These are phyloP conservation scores for Epinephelus coioides DNA, from an alignment of 2,797 vertebrate genomes.

Conservation along the genomic window DNA sequence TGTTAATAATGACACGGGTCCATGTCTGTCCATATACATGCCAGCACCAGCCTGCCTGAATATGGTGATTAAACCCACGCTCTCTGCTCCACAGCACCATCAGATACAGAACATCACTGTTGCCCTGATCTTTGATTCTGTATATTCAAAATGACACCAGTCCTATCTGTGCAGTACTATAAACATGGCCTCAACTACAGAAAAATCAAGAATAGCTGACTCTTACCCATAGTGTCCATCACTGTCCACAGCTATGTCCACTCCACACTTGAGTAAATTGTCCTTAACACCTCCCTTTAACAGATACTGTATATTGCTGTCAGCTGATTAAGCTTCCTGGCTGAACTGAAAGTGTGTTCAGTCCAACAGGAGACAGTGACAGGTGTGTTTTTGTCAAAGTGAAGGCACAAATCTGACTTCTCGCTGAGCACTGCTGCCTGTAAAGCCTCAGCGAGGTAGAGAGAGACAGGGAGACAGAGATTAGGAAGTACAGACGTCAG, in stretches of 20 bases:
- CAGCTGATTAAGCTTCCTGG: not conserved
- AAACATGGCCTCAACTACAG: not conserved
- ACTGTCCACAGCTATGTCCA: constrained; percentile 18
- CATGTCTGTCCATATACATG: not conserved
- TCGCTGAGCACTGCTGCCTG: constrained; percentile 34
- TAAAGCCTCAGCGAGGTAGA: constrained; percentile 39
- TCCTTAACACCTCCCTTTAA: constrained; percentile 4
- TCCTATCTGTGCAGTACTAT: not conserved
- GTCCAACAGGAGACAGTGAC: constrained; percentile 12
- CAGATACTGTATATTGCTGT: not conserved
- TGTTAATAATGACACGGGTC: not conserved
- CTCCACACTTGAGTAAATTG: constrained; percentile 9
- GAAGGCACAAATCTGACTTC: constrained; percentile 33
- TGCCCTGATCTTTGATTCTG: not conserved
- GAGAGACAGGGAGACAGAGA: constrained; percentile 28
- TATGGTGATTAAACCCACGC: not conserved
- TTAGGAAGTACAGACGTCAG: constrained; percentile 65
- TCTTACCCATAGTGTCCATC: constrained; percentile 80
- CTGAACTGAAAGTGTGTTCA: constrained; percentile 8
- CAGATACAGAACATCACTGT: not conserved
- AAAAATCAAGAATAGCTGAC: not conserved
- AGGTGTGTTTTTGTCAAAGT: constrained; percentile 32
- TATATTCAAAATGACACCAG: not conserved
- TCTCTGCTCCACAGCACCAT: not conserved
- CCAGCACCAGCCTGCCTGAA: not conserved